Evolutionary conservation across 2,888 invertebrate species (phyloP), one percentile per base, ranked within the genome.

Genomic region (Chrysolina oricalcia): DNA sequence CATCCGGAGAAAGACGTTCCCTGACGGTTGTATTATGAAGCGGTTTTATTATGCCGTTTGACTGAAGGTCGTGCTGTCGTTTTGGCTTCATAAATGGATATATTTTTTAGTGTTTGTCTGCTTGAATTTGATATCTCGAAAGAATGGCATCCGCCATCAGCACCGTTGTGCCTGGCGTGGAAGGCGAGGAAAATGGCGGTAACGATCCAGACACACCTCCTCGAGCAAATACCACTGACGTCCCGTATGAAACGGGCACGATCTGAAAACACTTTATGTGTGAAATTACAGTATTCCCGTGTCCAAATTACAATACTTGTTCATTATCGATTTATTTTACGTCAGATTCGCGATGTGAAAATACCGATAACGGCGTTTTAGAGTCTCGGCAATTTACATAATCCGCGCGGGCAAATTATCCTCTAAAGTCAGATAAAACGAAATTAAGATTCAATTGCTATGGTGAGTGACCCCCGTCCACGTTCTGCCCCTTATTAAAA

Each of bases 401-500:
- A 79, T 78, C 68, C 74, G 50, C 74, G 50, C 66, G 70, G 50
- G 71, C 70, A 77, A 74, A 79, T 75, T 75, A 66, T 71, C 71
- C 70, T 43, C 70, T 63, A 72, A 11, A 72, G 50, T 27, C 63
- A 72, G 35, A 76, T 75, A 76, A 73, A 72, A 70, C 59, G 75
- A 72, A 79, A 76, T 78, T 78, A 73, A 73, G 75, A 78, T 78
- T 78, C 78, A 79, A 79, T 79, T 76, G 78, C 72, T 74, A 70
- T 59, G 79, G 76, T 73, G 72, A 75, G 77, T 75, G 79, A 79
- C 77, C 79, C 78, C 74, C 69, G 74, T 76, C 78, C 79, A 79
- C 79, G 79, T 79, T 79, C 73, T 78, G 79, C 76, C 78, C 77
- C 77, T 78, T 73, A 75, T 79, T 79, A 79, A 77, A 79, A 77